Evolutionary conservation across 2,797 vertebrate species (phyloP), one percentile per base, ranked within the genome.

Genomic region (Enteromius fasciolatus): DNA sequence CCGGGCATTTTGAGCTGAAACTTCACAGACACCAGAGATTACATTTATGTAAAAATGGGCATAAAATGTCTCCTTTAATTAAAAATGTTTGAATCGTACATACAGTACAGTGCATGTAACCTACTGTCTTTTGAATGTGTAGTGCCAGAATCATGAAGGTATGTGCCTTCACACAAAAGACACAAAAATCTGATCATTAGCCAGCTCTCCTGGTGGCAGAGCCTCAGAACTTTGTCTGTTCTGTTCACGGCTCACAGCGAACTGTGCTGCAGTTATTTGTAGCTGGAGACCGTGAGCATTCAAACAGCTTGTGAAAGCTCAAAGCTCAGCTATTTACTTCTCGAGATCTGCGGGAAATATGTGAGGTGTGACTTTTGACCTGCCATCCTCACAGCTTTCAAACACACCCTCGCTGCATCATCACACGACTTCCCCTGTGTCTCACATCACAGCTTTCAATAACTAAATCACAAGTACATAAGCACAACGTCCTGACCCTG

Each of bases 151-250:
- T 46, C 12, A 15, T 46, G 7, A 72, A 48, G 6, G 54, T 17
- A 66, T 10, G 23, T 11, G 2, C 44, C 10, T 61, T n/a, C n/a
- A n/a, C n/a, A n/a, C n/a, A n/a, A n/a, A n/a, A n/a, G n/a, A n/a
- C n/a, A n/a, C n/a, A n/a, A n/a, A n/a, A n/a, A n/a, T 41, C 61
- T 78, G 77, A 88, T 84, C 83, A 78, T 90, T 31, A 74, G 59
- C 74, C 61, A 78, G 78, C 39, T 82, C 59, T 78, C 50, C 73
- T 36, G 50, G 31, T 57, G 74, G 44, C 25, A 73, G 63, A 50
- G 41, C 15, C 78, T 81, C 41, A 59, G 28, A 57, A 33, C 12
- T 7, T 83, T 59, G 78, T 88, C 78, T 86, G 75, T 76, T 76
- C 36, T 59, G 18, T 57, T 72, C 74, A 77, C n/a, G 18, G 48